Percentiles rank a stretch among this genome's conserved stretches.
Conservation (phyloP, 2,888 invertebrate species). For the Ferrisia virgata region DNA sequence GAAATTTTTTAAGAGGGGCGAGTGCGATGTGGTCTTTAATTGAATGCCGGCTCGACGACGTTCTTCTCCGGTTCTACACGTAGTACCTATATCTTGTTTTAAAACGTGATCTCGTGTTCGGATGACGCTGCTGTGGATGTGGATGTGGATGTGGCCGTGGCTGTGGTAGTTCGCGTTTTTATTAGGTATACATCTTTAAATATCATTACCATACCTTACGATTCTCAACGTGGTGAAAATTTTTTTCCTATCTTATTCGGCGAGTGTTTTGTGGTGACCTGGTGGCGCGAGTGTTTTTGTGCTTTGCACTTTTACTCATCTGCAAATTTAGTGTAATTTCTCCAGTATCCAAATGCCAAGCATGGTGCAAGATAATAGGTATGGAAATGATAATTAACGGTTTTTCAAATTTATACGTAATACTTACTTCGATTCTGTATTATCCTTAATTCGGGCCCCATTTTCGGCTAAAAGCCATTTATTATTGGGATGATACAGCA, state of each 20-base stretch:
- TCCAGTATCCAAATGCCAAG: background rate
- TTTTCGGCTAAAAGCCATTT: background rate
- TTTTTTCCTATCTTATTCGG: too few relatives aligned
- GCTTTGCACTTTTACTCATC: too few relatives aligned
- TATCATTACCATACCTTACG: background rate
- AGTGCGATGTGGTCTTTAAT: background rate
- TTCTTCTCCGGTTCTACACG: background rate
- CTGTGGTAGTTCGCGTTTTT: background rate
- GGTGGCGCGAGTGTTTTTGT: background rate
- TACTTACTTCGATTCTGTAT: background rate
- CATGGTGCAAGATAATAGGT: slow-evolving; percentile 20
- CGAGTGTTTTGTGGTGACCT: background rate
- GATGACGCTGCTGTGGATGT: background rate
- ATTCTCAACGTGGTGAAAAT: background rate
- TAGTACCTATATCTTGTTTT: background rate
- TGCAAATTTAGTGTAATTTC: background rate
- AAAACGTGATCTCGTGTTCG: background rate
- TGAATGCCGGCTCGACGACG: background rate
- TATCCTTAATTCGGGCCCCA: slow-evolving; percentile 4
- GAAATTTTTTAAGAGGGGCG: slow-evolving; percentile 21
- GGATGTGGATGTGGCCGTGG: background rate
- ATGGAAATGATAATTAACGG: background rate
- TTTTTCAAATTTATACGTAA: background rate
- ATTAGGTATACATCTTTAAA: too few relatives aligned
- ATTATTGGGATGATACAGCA: background rate